Evolutionary conservation across 2,888 invertebrate species (phyloP).

Genomic region (Diarsia rubi): DNA sequence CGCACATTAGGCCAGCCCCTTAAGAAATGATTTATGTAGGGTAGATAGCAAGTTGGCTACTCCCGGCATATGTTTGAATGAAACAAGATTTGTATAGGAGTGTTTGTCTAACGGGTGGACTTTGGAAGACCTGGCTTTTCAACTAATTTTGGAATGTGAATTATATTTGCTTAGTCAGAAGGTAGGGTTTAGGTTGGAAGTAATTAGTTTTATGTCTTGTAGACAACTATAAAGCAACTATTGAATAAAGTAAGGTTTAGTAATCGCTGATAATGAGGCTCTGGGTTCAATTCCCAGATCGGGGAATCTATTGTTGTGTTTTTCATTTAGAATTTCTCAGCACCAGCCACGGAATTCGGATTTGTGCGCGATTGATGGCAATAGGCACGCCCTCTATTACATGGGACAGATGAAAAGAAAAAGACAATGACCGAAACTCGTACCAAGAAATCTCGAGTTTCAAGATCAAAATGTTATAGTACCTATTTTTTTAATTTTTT

Average conservation of each 20-base stretch:
- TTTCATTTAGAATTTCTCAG: not conserved
- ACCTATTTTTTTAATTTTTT: too few species aligned
- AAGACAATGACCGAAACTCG: too few species aligned
- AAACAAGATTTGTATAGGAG: constrained; percentile 47
- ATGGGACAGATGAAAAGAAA: too few species aligned
- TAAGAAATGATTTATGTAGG: constrained; percentile 83
- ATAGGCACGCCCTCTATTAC: not conserved
- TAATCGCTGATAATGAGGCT: not conserved
- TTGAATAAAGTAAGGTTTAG: not conserved
- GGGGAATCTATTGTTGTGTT: not conserved
- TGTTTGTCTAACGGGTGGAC: constrained; percentile 38
- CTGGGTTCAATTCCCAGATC: too few species aligned
- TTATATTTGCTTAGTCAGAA: constrained; percentile 27
- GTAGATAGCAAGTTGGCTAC: constrained; percentile 79
- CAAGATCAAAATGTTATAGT: too few species aligned
- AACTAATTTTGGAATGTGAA: constrained; percentile 31
- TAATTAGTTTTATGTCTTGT: not conserved
- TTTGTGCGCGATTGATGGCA: not conserved
- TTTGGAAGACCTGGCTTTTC: constrained; percentile 30
- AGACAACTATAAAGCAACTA: not conserved
- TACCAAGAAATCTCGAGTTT: too few species aligned
- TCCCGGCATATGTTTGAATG: constrained; percentile 65
- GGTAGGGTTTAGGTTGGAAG: not conserved
- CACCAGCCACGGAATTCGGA: not conserved
- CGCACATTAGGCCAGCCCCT: constrained; percentile 62